Evolutionary conservation across 2,797 vertebrate species (phyloP), one percentile per base, ranked within the genome.

Genomic region (Arrhamphus sclerolepis): DNA sequence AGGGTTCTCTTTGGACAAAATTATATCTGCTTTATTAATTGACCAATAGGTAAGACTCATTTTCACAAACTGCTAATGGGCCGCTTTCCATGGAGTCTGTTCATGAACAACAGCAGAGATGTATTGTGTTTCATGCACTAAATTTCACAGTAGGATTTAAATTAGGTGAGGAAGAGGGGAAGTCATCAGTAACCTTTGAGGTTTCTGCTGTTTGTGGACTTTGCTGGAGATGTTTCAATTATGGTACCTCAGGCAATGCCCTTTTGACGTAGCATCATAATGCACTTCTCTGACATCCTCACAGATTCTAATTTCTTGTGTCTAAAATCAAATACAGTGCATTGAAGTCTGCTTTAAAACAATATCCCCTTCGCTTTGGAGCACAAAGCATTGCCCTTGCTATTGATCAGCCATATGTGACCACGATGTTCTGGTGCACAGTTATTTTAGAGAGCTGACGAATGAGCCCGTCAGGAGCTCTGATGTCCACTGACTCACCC

Each of bases 401-500:
- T 31, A 42, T 34, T 17, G 31, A 43, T 50, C 21, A 26, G 29
- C 41, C 18, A 10, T 44, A 3, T 44, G 61, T 20, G 62, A 48
- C 46, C 5, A 11, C 46, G 50, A 46, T 66, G 55, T 68, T 29
- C 56, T 28, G 29, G 29, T 38, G 11, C 6, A 20, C 2, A 0
- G 42, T 58, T 73, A 76, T 78, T 79, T 78, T 62, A 46, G 62
- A 70, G n/a, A 13, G 38, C 22, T 73, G 72, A 78, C 63, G 38
- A 72, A 75, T 59, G 48, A 48, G 39, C 46, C 68, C 65, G 71
- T 82, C 57, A 78, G 16, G 71, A 68, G 46, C 62, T 70, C 64
- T 66, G 39, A 63, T 75, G 75, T 66, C 46, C 26, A 50, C 59
- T 81, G 77, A 84, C 66, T 85, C 75, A 81, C 66, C 50, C 56